These are phyloP conservation scores for Pogona vitticeps DNA, from an alignment of 2,113 vertebrate genomes.

Conservation along the genomic window DNA sequence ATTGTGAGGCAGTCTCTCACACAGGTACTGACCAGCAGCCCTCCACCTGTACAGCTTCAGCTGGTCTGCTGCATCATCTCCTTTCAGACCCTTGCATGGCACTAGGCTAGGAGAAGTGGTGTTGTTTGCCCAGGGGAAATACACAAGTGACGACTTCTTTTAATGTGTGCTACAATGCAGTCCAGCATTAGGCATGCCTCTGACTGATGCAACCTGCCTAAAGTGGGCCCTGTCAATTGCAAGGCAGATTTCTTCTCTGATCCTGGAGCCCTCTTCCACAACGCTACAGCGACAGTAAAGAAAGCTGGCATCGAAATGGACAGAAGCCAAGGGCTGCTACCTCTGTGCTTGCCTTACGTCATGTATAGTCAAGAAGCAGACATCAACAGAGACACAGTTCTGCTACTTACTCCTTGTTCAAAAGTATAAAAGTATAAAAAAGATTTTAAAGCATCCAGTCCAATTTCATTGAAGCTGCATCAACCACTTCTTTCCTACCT, in stretches of 20 bases:
- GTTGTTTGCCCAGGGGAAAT: too few species aligned
- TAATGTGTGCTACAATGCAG: not conserved
- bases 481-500: not conserved
- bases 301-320: not conserved
- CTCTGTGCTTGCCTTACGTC: too few species aligned
- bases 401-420: too few species aligned
- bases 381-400: not conserved
- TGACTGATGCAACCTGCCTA: not conserved
- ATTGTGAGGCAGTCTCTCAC: too few species aligned
- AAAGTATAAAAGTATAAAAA: too few species aligned
- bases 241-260: not conserved
- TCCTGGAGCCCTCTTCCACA: not conserved
- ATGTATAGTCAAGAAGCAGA: not conserved
- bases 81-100: too few species aligned
- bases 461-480: not conserved
- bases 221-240: not conserved
- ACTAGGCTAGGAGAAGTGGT: too few species aligned
- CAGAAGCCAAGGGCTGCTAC: not conserved
- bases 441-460: too few species aligned
- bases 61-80: too few species aligned
- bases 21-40: too few species aligned
- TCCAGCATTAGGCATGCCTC: not conserved
- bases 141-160: too few species aligned
- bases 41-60: too few species aligned
- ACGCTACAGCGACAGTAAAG: not conserved